Percentiles rank a stretch among this genome's conserved stretches.
phyloP scores from a whole-genome alignment of 2,797 vertebrate genomes.

The Prionace glauca region DNA sequence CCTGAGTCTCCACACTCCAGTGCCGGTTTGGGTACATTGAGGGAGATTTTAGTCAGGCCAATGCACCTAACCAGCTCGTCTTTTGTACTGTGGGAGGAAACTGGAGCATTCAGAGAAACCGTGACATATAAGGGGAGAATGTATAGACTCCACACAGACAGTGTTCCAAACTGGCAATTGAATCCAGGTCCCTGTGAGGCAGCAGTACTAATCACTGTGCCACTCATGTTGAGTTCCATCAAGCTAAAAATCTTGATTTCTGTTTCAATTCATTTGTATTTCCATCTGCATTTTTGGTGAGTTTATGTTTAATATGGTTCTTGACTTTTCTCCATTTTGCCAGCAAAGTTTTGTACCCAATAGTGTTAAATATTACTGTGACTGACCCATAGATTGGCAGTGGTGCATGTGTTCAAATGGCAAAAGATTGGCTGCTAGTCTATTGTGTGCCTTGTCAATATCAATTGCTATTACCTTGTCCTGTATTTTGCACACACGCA shows the following conservation, averaged over 20 bases:
- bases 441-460: neutral
- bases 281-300: neutral
- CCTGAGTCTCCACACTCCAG: no score
- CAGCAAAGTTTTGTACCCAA: neutral
- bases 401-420: neutral
- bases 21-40: no score
- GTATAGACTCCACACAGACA: no score
- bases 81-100: no score
- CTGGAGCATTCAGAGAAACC: no score
- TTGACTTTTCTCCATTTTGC: neutral
- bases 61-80: no score
- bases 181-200: no score
- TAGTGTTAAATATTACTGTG: neutral
- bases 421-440: neutral
- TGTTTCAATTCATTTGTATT: neutral
- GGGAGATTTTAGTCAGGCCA: no score
- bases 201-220: no score
- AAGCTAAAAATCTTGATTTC: neutral
- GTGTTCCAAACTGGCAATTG: no score
- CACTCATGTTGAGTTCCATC: neutral
- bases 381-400: neutral
- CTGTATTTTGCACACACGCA: neutral
- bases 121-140: no score
- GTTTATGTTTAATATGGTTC: neutral
- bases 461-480: neutral